These are phyloP conservation scores for Ispidina picta DNA, from an alignment of 2,797 vertebrate species.

Conservation along the genomic window DNA sequence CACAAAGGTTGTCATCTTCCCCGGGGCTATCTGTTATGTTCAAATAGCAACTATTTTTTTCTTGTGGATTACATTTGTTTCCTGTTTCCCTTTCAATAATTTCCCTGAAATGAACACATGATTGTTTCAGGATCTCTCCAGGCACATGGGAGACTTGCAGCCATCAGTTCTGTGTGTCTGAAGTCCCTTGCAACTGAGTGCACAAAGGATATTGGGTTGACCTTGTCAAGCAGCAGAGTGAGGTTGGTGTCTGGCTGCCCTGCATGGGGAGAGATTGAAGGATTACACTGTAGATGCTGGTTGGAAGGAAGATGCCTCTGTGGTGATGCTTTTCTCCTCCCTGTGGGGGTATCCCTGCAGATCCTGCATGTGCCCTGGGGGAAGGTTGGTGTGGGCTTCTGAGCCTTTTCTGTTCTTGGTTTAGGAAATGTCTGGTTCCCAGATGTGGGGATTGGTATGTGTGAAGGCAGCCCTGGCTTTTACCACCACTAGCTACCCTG, in stretches of 20 bases:
- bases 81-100: not conserved
- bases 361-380: not conserved
- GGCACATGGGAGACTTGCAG: fast-evolving
- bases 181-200: not conserved
- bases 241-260: not conserved
- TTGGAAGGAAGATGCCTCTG: not conserved
- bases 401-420: not conserved
- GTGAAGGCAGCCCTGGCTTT: not conserved
- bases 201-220: fast-evolving
- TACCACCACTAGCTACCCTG: not conserved
- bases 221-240: not conserved
- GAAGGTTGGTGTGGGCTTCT: not conserved
- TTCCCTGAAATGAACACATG: not conserved
- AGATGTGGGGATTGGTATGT: fast-evolving
- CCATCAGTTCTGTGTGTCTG: not conserved
- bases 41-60: not conserved
- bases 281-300: not conserved
- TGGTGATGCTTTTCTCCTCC: not conserved
- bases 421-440: not conserved
- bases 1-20: slow-evolving; percentile 2
- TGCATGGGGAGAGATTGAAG: not conserved
- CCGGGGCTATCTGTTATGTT: not conserved
- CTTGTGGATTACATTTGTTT: not conserved
- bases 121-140: not conserved
- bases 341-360: not conserved